Conservation (phyloP, 2,113 vertebrate species). For the Baryphthengus martii region DNA sequence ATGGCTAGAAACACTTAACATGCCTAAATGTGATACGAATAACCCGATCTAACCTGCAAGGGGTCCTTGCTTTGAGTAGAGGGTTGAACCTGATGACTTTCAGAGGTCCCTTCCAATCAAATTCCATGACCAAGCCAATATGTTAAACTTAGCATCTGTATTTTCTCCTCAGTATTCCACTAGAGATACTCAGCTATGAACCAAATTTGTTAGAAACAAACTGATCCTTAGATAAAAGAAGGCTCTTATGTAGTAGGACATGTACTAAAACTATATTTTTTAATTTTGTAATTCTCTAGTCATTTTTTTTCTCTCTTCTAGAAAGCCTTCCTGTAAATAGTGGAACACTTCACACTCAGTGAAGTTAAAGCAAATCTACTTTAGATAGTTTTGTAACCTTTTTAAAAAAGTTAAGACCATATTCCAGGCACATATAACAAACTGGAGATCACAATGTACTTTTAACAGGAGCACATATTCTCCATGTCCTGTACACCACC, state of each 20-base stretch:
- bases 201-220: not conserved
- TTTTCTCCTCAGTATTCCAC: not conserved
- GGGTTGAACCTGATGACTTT: not conserved
- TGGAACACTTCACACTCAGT: not conserved
- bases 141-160: not conserved
- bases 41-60: not conserved
- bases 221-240: not conserved
- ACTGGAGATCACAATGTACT: not conserved
- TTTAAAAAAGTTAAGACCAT: not conserved
- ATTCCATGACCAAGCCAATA: not conserved
- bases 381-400: not conserved
- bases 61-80: not conserved
- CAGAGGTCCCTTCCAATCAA: not conserved
- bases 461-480: not conserved
- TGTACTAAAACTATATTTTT: not conserved
- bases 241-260: not conserved
- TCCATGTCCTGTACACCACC: not conserved
- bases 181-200: not conserved
- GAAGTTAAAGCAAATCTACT: not conserved
- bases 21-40: not conserved
- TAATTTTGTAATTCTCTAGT: not conserved
- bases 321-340: not conserved
- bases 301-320: not conserved
- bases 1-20: not conserved
- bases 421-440: not conserved